Evolutionary conservation across 2,888 invertebrate genomes (phyloP).

Genomic region (Chalcosyrphus nemorum): DNA sequence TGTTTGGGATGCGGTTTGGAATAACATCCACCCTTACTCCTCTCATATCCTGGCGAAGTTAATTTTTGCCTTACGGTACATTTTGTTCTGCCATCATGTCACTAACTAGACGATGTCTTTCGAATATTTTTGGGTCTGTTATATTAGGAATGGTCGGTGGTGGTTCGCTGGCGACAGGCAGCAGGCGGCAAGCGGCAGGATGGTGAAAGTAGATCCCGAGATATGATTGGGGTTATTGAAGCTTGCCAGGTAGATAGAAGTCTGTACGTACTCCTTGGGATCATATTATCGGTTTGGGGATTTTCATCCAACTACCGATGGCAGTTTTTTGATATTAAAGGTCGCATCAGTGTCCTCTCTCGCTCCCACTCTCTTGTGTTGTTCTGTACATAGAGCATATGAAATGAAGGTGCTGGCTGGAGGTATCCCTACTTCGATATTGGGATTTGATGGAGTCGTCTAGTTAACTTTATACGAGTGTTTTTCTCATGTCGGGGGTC

Average conservation of each 20-base stretch:
- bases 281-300: conserved; percentile 43
- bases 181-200: background rate
- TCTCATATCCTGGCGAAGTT: background rate
- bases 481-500: conserved; percentile 49
- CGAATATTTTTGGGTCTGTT: conserved; percentile 42
- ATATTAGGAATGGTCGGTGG: too few species aligned
- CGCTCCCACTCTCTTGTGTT: conserved; percentile 16
- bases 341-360: too few species aligned
- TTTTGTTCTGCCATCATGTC: conserved; percentile 24
- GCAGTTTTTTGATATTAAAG: conserved; percentile 26
- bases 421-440: conserved; percentile 20
- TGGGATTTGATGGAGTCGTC: conserved; percentile 61
- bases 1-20: conserved; percentile 58
- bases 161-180: too few species aligned
- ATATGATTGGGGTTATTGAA: conserved; percentile 21
- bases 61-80: conserved; percentile 18
- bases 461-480: conserved; percentile 53
- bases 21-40: conserved; percentile 15
- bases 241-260: background rate
- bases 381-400: conserved; percentile 35
- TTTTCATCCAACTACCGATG: conserved; percentile 29
- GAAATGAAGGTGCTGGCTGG: conserved; percentile 40
- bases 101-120: conserved; percentile 41
- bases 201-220: background rate
- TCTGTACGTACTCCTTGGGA: background rate